phyloP scores from a whole-genome alignment of 2,888 invertebrate genomes.

The Cephus pygmeus region DNA sequence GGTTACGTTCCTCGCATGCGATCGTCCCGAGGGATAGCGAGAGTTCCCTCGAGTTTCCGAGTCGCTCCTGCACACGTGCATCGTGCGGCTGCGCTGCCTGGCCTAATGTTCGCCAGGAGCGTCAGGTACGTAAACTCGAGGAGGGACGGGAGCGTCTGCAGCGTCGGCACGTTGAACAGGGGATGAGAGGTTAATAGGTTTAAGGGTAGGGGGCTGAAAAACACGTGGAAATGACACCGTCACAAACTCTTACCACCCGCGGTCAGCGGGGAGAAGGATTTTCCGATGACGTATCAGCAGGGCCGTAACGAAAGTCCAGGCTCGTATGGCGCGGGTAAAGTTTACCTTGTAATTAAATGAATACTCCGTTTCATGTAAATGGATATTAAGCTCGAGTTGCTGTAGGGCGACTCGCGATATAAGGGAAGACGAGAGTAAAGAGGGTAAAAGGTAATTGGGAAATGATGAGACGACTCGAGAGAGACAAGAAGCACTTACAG shows the following conservation, averaged over 20 bases:
- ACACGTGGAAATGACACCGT: neutral
- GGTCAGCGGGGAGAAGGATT: neutral
- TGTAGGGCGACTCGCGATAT: neutral
- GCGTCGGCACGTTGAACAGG: neutral
- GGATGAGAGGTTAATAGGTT: neutral
- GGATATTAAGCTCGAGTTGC: neutral
- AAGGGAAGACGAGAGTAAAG: constrained; percentile 17
- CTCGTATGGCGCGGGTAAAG: neutral
- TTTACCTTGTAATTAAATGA: neutral
- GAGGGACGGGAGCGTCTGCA: neutral
- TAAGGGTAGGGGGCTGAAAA: neutral
- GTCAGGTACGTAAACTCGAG: no score
- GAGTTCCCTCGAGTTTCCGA: neutral
- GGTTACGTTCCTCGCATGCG: neutral
- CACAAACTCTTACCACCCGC: neutral
- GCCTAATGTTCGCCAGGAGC: neutral
- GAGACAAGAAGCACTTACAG: neutral
- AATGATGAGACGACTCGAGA: neutral
- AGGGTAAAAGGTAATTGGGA: neutral
- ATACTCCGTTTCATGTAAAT: neutral
- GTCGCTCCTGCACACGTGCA: neutral
- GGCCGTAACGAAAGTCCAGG: neutral
- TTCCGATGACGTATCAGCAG: neutral
- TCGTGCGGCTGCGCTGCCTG: neutral
- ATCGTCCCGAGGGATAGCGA: neutral